Conservation (phyloP, 1,140 invertebrate genomes). For the Xylocopa sonorina region DNA sequence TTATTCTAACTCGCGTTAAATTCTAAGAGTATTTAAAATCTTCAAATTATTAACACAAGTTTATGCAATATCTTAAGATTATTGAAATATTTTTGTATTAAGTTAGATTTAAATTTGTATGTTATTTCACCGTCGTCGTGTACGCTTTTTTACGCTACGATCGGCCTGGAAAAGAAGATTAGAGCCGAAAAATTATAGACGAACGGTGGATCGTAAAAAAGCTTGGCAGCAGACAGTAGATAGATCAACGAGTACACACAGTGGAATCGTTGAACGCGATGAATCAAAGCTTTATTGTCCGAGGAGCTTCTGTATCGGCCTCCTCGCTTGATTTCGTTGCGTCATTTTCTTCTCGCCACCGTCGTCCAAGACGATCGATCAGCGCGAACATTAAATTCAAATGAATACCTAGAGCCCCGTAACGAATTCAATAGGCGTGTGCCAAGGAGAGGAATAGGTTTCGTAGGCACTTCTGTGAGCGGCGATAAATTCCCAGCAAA, state of each 20-base stretch:
- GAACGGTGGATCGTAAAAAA: slow-evolving; percentile 1
- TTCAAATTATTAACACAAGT: no score
- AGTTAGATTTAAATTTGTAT: no score
- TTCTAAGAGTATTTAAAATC: no score
- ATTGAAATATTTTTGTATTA: no score
- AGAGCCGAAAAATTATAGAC: slow-evolving; percentile 13
- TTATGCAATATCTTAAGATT: no score
- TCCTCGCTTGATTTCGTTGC: slow-evolving; percentile 25
- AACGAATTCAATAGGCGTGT: slow-evolving; percentile 2
- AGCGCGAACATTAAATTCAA: slow-evolving; percentile 24
- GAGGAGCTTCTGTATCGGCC: neutral
- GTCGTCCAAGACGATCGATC: slow-evolving; percentile 36
- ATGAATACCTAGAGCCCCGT: slow-evolving; percentile 7
- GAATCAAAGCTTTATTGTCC: slow-evolving; percentile 41
- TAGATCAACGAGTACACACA: slow-evolving; percentile 20
- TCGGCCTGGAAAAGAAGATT: no score
- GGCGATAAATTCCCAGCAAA: neutral
- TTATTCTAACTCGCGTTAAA: no score
- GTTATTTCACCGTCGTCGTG: no score
- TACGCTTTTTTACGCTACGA: no score
- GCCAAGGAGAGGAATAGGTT: slow-evolving; percentile 9
- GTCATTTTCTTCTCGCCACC: slow-evolving; percentile 13
- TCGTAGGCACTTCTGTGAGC: neutral
- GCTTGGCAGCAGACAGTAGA: slow-evolving; percentile 17
- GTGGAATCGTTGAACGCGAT: slow-evolving; percentile 1